These are phyloP conservation scores for Pyrocoelia pectoralis DNA, from an alignment of 2,888 invertebrate species.

Conservation along the genomic window DNA sequence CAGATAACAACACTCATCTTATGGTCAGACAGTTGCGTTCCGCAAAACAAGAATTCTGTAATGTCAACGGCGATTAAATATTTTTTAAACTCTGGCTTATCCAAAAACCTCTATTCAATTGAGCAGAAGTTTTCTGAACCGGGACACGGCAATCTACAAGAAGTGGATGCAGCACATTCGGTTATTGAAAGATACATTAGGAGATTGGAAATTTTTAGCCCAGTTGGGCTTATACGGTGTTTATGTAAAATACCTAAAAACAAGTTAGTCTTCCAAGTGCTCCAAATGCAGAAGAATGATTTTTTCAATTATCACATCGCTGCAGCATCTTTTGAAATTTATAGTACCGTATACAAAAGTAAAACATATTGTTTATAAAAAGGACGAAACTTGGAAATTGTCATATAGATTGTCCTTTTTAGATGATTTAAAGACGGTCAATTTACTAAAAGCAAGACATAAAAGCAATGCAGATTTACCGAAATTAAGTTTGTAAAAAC, in stretches of 20 bases:
- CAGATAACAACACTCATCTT: background rate
- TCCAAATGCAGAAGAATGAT: background rate
- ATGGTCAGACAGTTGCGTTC: slow-evolving; percentile 16
- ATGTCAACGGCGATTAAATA: background rate
- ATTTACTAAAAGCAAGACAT: no score
- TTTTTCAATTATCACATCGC: background rate
- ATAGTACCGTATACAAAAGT: background rate
- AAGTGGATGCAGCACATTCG: background rate
- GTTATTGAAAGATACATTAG: background rate
- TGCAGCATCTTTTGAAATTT: background rate
- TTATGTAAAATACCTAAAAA: background rate
- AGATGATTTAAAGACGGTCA: no score
- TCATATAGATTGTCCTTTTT: no score
- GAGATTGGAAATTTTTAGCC: background rate
- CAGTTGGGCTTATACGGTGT: background rate
- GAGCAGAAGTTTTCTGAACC: slow-evolving; percentile 5
- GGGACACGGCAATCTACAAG: slow-evolving; percentile 7
- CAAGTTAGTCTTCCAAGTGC: background rate
- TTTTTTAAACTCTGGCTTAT: background rate
- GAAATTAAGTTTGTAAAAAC: no score
- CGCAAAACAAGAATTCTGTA: slow-evolving; percentile 9
- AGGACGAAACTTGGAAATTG: no score
- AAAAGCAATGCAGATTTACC: no score
- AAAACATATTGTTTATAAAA: background rate
- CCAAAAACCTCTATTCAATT: background rate